These are phyloP conservation scores for Philhelius pedissequus DNA, from an alignment of 2,888 invertebrate species.

Conservation along the genomic window DNA sequence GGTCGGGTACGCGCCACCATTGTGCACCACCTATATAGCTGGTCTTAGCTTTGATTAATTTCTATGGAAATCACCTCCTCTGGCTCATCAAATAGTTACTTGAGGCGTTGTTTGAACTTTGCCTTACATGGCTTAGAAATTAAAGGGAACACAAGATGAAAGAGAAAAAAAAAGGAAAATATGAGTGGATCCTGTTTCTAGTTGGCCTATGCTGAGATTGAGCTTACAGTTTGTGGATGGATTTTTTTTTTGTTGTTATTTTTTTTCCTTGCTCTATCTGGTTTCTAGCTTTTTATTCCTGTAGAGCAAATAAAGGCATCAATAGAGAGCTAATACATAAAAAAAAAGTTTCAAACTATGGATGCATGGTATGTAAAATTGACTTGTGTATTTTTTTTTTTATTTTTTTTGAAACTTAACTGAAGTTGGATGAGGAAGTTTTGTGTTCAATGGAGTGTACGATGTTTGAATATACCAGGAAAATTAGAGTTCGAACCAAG, in stretches of 20 bases:
- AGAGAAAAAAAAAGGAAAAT: neutral
- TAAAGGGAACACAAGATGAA: constrained; percentile 3
- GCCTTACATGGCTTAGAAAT: constrained; percentile 7
- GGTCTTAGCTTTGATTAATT: neutral
- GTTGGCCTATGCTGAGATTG: neutral
- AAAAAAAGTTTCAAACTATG: constrained; percentile 8
- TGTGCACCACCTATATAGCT: neutral
- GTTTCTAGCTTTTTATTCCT: neutral
- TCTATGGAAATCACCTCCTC: constrained; percentile 24
- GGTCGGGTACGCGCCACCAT: neutral
- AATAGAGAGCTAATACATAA: constrained; percentile 1
- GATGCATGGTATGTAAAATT: constrained; percentile 22
- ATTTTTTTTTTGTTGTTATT: neutral
- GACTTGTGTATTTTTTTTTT: neutral
- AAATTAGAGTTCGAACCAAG: neutral
- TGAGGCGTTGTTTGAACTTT: constrained; percentile 52
- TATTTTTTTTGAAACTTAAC: neutral
- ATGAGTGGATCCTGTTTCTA: neutral
- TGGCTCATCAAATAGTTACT: constrained; percentile 27
- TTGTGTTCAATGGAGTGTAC: neutral
- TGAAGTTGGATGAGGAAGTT: constrained; percentile 2
- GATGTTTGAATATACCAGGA: neutral
- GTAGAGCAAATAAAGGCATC: neutral
- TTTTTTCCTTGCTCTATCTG: neutral
- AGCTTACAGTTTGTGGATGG: constrained; percentile 22